Conservation (phyloP, 2,888 invertebrate species). For the Gymnocheta viridis region DNA sequence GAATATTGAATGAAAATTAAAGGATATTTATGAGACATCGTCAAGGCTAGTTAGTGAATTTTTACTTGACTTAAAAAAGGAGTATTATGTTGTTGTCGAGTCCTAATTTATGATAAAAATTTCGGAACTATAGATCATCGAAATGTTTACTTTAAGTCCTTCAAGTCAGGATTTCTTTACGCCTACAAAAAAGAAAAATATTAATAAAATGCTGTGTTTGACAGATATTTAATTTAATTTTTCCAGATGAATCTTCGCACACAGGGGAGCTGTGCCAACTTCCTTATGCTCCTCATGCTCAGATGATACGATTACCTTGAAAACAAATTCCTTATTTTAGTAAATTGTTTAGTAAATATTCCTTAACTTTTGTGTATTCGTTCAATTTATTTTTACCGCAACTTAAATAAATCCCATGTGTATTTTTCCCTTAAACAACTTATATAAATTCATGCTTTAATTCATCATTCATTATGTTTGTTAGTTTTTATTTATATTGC, state of each 20-base stretch:
- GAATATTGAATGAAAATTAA: not conserved
- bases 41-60: not conserved
- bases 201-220: too few species aligned
- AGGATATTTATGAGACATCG: not conserved
- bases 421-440: conserved; percentile 37
- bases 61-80: too few species aligned
- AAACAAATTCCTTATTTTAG: not conserved
- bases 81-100: too few species aligned
- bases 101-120: too few species aligned
- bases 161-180: too few species aligned
- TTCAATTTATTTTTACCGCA: conserved; percentile 2
- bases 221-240: too few species aligned
- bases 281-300: not conserved
- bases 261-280: too few species aligned
- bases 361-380: not conserved
- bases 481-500: conserved; percentile 12
- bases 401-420: conserved; percentile 44
- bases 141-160: too few species aligned
- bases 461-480: conserved; percentile 24
- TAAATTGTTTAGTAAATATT: conserved; percentile 10
- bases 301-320: not conserved
- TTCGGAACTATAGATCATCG: too few species aligned
- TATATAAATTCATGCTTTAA: conserved; percentile 46
- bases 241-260: too few species aligned
- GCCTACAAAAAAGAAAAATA: too few species aligned